Base-by-base conservation (phyloP, 2,797 vertebrate species). In the Hirundo rustica region DNA sequence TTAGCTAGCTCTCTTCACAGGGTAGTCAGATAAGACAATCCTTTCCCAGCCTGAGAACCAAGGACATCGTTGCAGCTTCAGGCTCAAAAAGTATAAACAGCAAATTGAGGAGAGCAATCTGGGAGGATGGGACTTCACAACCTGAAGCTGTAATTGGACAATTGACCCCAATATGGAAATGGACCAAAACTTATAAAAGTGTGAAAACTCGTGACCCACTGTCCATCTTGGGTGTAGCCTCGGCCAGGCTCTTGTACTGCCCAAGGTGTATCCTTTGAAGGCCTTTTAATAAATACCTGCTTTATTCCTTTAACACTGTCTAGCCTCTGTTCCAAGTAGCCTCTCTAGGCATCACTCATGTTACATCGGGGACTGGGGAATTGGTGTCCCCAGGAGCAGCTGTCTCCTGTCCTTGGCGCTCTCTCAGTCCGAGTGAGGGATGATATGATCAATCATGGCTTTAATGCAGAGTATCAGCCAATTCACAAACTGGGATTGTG, bases 341-440 rank as follows among this genome's bases (percentile, higher is more conserved):
- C 26, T 61, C 36, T 61, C 58, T 29, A 61, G 58, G 26, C 30
- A 21, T 21, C 30, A 26, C 64, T 62, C 11, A 1, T 16, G 5
- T 48, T 34, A 10, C 26, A 1, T 4, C 1, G 1, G 16, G 13
- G 14, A 3, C 9, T 3, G 5, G 16, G 11, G 13, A 45, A 7
- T 2, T 58, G 6, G 40, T 74, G 34, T 80, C 48, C 40, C 34
- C 61, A 44, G 68, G 36, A 83, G 22, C 55, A 40, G 30, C 44
- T 34, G 36, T 7, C 30, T 75, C 21, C 58, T 72, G 32, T 72
- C n/a, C 47, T 45, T 54, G 54, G 34, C 40, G 7, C 50, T 84
- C 61, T 61, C 36, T 21, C 38, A 45, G 19, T 17, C 2, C 0
- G 34, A 67, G 11, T 6, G 61, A 79, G 25, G 45, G 26, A 66